These are phyloP conservation scores for Meloidogyne hapla DNA, from an alignment of 1,140 invertebrate species.

Conservation along the genomic window DNA sequence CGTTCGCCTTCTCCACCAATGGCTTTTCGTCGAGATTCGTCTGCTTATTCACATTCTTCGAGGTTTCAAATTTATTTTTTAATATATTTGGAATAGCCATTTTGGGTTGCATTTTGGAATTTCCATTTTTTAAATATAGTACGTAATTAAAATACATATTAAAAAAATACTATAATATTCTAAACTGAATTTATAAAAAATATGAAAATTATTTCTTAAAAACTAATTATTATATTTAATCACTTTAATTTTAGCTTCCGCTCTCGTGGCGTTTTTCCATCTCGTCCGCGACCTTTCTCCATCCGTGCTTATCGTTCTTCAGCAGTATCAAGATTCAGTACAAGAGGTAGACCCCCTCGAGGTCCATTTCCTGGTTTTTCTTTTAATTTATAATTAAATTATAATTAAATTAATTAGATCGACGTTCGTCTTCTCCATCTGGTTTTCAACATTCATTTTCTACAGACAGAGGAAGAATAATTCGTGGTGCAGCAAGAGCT, in stretches of 20 bases:
- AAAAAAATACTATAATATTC: no score
- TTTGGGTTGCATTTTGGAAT: no score
- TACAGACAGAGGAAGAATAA: neutral
- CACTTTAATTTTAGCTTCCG: neutral
- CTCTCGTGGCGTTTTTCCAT: neutral
- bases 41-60: neutral
- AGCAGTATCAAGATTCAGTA: neutral
- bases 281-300: neutral
- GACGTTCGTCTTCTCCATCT: neutral
- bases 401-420: neutral
- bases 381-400: neutral
- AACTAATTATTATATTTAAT: neutral
- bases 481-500: neutral
- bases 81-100: neutral
- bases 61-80: neutral
- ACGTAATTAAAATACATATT: no score
- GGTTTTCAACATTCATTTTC: neutral
- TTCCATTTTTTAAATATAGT: no score
- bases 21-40: neutral
- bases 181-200: no score
- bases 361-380: constrained; percentile 14
- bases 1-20: neutral
- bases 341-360: constrained; percentile 7
- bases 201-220: neutral
- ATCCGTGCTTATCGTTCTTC: neutral